Evolutionary conservation across 2,888 invertebrate genomes (phyloP).

Genomic region (Lithophane ornitopus): DNA sequence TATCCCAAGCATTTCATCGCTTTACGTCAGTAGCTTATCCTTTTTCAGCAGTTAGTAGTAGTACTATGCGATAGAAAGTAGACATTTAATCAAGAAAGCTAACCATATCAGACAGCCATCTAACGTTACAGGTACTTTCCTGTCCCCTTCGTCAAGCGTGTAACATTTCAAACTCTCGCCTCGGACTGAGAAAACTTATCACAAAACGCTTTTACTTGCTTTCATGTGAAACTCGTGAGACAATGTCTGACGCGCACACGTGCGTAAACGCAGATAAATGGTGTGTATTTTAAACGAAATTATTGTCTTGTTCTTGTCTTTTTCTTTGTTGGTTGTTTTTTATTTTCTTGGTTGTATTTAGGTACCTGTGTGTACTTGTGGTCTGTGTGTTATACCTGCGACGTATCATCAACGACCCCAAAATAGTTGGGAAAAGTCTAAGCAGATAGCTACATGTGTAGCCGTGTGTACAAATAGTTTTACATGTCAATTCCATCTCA

Average conservation of each 20-base stretch:
- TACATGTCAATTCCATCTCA: too few relatives aligned
- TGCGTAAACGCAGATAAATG: constrained; percentile 50
- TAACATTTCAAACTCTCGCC: constrained; percentile 77
- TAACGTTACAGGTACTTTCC: constrained; percentile 57
- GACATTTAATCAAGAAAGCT: constrained; percentile 44
- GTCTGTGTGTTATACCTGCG: not conserved
- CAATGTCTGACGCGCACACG: constrained; percentile 63
- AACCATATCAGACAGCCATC: constrained; percentile 29
- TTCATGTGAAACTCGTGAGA: constrained; percentile 70
- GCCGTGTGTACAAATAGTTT: too few relatives aligned
- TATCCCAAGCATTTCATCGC: not conserved
- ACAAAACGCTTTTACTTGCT: constrained; percentile 72
- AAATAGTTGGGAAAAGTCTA: not conserved
- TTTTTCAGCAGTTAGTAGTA: not conserved
- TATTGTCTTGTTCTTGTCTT: constrained; percentile 17
- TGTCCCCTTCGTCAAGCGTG: constrained; percentile 60
- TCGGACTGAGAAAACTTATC: constrained; percentile 72
- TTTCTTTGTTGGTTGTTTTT: not conserved
- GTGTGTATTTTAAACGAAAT: constrained; percentile 47
- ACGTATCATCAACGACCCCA: not conserved
- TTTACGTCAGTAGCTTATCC: not conserved
- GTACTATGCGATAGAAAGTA: not conserved
- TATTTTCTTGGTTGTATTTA: not conserved
- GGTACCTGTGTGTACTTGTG: not conserved
- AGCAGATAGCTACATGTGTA: too few relatives aligned